These are phyloP conservation scores for Drosophila sp. DNA, from an alignment of 1,140 invertebrate genomes.

Conservation along the genomic window DNA sequence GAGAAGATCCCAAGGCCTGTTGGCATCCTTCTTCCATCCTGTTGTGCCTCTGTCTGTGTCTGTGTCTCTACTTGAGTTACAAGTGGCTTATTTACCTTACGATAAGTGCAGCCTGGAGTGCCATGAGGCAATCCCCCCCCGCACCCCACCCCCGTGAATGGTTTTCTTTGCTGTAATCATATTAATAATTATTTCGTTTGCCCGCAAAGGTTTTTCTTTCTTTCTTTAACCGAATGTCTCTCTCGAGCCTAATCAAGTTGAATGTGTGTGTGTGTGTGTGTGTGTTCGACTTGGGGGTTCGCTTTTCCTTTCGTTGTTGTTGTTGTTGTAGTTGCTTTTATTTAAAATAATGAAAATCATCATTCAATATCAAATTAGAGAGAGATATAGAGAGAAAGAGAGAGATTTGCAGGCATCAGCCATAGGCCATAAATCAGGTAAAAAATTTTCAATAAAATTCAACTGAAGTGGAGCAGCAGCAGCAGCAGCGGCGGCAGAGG, in stretches of 20 bases:
- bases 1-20: conserved; percentile 40
- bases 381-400: not conserved
- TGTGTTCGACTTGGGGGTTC: conserved; percentile 9
- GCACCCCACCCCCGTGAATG: not conserved
- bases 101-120: conserved; percentile 78
- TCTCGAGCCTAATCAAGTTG: conserved; percentile 62
- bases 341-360: conserved; percentile 35
- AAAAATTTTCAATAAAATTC: conserved; percentile 62
- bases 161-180: conserved; percentile 52
- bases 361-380: conserved; percentile 47
- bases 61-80: conserved; percentile 67
- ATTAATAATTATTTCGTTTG: conserved; percentile 71
- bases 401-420: conserved; percentile 25
- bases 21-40: conserved; percentile 12
- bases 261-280: conserved; percentile 30
- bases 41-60: conserved; percentile 32
- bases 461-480: conserved; percentile 40
- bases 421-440: conserved; percentile 60
- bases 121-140: conserved; percentile 40
- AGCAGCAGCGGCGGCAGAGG: not conserved
- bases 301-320: conserved; percentile 26
- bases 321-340: conserved; percentile 40
- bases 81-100: conserved; percentile 79
- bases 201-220: conserved; percentile 33
- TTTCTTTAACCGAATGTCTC: conserved; percentile 48